Conservation (phyloP, 2,888 invertebrate genomes). For the Agrotis segetum region DNA sequence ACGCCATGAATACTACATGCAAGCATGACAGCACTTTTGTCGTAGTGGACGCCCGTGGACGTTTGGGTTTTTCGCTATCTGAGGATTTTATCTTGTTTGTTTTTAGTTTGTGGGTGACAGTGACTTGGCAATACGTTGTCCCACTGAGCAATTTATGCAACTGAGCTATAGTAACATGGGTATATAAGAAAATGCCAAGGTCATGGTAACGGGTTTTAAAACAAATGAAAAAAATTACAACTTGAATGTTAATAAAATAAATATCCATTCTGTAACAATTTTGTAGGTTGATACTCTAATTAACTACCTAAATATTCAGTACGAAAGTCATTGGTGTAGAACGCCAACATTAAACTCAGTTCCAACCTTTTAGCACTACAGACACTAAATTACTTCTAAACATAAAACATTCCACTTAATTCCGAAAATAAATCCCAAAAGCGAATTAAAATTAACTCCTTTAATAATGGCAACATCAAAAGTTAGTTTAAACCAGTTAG, state of each 20-base stretch:
- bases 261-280: not conserved
- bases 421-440: slow-evolving; percentile 40
- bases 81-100: slow-evolving; percentile 54
- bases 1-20: slow-evolving; percentile 63
- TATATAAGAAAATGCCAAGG: not conserved
- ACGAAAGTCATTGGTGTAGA: slow-evolving; percentile 9
- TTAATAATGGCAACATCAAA: slow-evolving; percentile 37
- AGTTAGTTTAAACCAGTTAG: slow-evolving; percentile 51
- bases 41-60: slow-evolving; percentile 47
- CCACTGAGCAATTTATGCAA: too few relatives aligned
- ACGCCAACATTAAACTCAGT: slow-evolving; percentile 20
- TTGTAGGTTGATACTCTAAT: not conserved
- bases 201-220: not conserved
- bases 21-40: slow-evolving; percentile 63
- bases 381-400: slow-evolving; percentile 18
- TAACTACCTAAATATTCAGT: slow-evolving; percentile 1
- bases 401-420: slow-evolving; percentile 24
- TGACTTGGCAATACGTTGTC: too few relatives aligned
- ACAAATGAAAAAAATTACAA: not conserved
- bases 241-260: not conserved
- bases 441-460: slow-evolving; percentile 49
- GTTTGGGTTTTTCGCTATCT: slow-evolving; percentile 49
- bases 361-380: slow-evolving; percentile 23
- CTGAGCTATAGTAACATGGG: not conserved
- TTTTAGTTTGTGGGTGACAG: slow-evolving; percentile 4